Evolutionary conservation across 2,888 invertebrate genomes (phyloP).

Genomic region (Hydroisotoma schaefferi): DNA sequence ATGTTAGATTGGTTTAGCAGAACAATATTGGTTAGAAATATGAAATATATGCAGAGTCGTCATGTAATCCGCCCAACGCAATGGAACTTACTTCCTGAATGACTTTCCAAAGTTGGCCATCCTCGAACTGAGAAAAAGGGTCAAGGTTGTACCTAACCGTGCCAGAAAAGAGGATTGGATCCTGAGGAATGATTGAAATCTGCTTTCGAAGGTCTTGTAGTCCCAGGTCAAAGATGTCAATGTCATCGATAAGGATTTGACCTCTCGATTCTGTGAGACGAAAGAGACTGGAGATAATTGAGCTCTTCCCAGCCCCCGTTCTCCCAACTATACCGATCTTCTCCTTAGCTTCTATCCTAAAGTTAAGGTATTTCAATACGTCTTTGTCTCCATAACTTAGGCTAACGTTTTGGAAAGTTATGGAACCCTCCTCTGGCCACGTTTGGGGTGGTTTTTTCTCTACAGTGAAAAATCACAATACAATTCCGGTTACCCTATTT

Average conservation of each 20-base stretch:
- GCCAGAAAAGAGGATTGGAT: conserved; percentile 82
- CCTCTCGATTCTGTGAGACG: conserved; percentile 84
- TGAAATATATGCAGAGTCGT: no score
- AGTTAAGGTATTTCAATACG: conserved; percentile 53
- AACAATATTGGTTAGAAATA: neutral
- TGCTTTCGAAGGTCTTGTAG: conserved; percentile 69
- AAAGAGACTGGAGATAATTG: conserved; percentile 79
- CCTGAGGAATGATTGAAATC: conserved; percentile 90
- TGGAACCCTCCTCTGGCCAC: conserved; percentile 53
- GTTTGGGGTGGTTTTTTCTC: conserved; percentile 50
- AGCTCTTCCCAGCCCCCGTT: conserved; percentile 84
- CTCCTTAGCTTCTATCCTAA: conserved; percentile 50
- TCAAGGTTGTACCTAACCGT: conserved; percentile 84
- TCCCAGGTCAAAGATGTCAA: conserved; percentile 57
- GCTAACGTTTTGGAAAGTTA: conserved; percentile 47
- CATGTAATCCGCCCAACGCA: no score
- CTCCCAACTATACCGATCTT: conserved; percentile 54
- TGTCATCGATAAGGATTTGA: conserved; percentile 75
- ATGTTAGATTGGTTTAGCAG: neutral
- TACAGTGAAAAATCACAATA: conserved; percentile 16
- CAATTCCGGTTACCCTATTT: no score
- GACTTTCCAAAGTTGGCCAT: conserved; percentile 78
- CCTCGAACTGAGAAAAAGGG: conserved; percentile 77
- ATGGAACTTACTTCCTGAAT: conserved; percentile 75
- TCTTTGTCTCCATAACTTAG: conserved; percentile 51